phyloP scores from a whole-genome alignment of 2,113 vertebrate genomes.

The Dicaeum eximium region DNA sequence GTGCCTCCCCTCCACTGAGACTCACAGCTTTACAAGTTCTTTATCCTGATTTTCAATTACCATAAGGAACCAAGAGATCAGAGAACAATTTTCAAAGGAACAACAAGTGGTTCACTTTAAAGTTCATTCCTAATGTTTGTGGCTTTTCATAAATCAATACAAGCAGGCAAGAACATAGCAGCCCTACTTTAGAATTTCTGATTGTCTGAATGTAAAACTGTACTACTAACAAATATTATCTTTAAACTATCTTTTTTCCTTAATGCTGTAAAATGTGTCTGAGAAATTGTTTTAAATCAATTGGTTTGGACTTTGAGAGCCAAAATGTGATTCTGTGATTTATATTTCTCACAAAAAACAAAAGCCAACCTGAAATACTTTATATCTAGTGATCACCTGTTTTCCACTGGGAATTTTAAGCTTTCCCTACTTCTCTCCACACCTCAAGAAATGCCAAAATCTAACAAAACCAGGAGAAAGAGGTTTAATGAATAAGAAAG shows the following conservation, averaged over 20 bases:
- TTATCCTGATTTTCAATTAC: neutral
- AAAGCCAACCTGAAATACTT: neutral
- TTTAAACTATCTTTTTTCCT: neutral
- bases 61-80: neutral
- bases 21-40: neutral
- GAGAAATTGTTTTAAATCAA: neutral
- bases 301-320: neutral
- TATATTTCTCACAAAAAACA: neutral
- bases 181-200: neutral
- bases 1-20: neutral
- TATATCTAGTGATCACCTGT: neutral
- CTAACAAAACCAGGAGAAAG: neutral
- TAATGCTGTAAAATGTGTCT: neutral
- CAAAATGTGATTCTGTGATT: too few species aligned
- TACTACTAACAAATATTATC: neutral
- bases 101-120: neutral
- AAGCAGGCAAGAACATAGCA: neutral
- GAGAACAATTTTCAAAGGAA: neutral
- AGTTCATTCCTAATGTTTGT: neutral
- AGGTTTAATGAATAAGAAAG: neutral
- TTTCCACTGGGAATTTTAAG: neutral
- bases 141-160: neutral
- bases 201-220: neutral
- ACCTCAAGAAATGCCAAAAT: neutral
- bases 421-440: neutral